phyloP scores from a whole-genome alignment of 2,888 invertebrate genomes.

The Chrysolina oricalcia region DNA sequence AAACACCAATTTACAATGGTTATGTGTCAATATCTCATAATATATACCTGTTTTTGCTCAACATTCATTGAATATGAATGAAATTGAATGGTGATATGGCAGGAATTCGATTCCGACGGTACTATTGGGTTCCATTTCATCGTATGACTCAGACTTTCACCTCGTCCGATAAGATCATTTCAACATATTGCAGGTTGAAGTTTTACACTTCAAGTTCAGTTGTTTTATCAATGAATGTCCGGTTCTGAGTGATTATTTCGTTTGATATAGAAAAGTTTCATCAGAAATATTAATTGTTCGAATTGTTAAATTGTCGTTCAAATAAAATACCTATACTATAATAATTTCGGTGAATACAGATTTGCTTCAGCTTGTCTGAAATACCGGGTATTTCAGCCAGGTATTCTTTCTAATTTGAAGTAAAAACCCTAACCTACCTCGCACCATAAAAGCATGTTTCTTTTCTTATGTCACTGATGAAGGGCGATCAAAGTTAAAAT shows the following conservation, averaged over 20 bases:
- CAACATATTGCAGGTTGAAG: background rate
- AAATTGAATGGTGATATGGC: background rate
- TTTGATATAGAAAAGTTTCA: too few relatives aligned
- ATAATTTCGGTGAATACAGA: too few relatives aligned
- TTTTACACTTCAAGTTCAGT: background rate
- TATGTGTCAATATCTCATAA: constrained; percentile 11
- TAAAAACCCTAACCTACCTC: too few relatives aligned
- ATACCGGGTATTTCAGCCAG: too few relatives aligned
- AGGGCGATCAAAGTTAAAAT: too few relatives aligned
- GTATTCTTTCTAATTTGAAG: too few relatives aligned
- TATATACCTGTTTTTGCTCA: background rate
- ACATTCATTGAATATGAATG: constrained; percentile 13
- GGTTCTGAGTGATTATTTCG: background rate
- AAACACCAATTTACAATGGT: constrained; percentile 2
- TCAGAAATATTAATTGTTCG: too few relatives aligned
- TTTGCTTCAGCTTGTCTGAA: too few relatives aligned
- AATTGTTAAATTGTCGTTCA: too few relatives aligned
- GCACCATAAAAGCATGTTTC: too few relatives aligned
- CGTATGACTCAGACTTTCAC: constrained; percentile 39
- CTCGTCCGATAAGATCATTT: constrained; percentile 2
- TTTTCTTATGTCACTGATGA: too few relatives aligned
- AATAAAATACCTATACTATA: too few relatives aligned
- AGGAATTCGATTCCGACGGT: constrained; percentile 28
- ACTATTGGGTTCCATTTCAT: constrained; percentile 29
- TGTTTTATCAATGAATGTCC: background rate